These are phyloP conservation scores for Megalops atlanticus DNA, from an alignment of 2,113 vertebrate species.

Conservation along the genomic window DNA sequence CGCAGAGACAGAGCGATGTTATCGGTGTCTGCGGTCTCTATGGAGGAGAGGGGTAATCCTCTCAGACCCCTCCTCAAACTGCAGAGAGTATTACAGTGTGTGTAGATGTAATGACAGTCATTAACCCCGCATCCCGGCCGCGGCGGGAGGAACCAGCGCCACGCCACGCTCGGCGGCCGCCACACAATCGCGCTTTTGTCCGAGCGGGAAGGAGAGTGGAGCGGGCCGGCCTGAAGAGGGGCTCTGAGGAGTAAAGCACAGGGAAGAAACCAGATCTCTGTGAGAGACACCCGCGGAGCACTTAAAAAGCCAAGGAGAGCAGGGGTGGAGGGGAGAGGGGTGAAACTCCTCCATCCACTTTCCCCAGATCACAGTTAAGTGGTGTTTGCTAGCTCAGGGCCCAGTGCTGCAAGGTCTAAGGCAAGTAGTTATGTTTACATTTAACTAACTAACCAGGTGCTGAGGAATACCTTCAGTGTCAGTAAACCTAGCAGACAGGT, in stretches of 20 bases:
- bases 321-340: slow-evolving; percentile 4
- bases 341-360: neutral
- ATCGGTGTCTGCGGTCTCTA: slow-evolving; percentile 15
- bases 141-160: slow-evolving; percentile 31
- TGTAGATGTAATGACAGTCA: slow-evolving; percentile 55
- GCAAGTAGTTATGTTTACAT: no score
- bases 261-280: slow-evolving; percentile 46
- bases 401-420: no score
- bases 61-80: slow-evolving; percentile 7
- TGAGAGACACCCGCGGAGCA: slow-evolving; percentile 43
- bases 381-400: no score
- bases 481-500: no score
- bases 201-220: slow-evolving; percentile 35
- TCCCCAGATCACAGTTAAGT: neutral
- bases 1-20: slow-evolving; percentile 29
- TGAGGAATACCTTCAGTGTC: no score
- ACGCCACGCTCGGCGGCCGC: slow-evolving; percentile 44
- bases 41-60: slow-evolving; percentile 7
- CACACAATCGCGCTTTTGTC: slow-evolving; percentile 66
- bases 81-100: slow-evolving; percentile 38
- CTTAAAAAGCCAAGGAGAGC: no score
- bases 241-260: slow-evolving; percentile 36
- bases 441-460: no score
- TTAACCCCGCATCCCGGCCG: slow-evolving; percentile 58
- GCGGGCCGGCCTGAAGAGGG: slow-evolving; percentile 25